These are phyloP conservation scores for Carcharodon carcharias DNA, from an alignment of 2,797 vertebrate genomes.

Conservation along the genomic window DNA sequence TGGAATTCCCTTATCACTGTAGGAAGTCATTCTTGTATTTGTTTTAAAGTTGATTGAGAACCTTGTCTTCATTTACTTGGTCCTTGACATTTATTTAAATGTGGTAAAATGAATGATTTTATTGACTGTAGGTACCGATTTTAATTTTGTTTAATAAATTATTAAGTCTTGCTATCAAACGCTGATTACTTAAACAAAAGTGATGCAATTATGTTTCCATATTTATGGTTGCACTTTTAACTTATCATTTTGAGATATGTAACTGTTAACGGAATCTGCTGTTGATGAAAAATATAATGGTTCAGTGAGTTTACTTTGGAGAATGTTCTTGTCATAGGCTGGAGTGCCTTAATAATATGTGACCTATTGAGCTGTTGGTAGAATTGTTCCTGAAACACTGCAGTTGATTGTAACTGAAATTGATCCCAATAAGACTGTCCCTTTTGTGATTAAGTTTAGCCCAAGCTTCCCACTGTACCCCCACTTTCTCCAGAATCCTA, in stretches of 20 bases:
- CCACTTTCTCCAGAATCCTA: background rate
- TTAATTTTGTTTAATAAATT: background rate
- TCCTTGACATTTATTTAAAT: background rate
- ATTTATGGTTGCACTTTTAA: background rate
- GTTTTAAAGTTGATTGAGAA: background rate
- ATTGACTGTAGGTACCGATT: background rate
- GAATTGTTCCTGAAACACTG: background rate
- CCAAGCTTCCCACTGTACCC: background rate
- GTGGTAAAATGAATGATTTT: background rate
- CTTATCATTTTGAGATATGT: background rate
- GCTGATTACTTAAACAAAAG: background rate
- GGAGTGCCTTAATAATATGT: background rate
- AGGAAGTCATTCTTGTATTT: background rate
- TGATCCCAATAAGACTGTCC: background rate
- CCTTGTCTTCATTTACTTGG: background rate
- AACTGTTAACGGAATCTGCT: background rate
- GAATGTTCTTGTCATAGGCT: background rate
- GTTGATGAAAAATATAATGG: background rate
- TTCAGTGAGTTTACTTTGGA: background rate
- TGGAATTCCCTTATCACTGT: background rate
- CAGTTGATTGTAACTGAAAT: background rate
- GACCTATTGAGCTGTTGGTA: background rate
- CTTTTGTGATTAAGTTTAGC: background rate
- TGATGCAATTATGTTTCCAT: background rate
- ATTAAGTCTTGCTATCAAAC: background rate